phyloP scores from a whole-genome alignment of 2,797 vertebrate species.

The Aeoliscus strigatus region DNA sequence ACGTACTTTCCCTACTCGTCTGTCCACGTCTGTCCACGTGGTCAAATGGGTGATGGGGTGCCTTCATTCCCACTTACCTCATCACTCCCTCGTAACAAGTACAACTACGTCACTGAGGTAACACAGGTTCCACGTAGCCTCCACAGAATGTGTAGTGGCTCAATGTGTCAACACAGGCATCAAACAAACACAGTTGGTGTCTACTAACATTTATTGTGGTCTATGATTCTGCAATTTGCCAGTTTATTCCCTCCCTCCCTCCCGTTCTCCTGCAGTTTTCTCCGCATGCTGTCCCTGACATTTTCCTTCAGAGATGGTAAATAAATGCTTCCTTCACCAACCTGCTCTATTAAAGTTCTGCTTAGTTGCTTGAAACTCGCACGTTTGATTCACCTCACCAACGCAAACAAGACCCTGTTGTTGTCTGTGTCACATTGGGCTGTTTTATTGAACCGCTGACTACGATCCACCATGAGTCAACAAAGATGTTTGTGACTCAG shows the following conservation, averaged over 20 bases:
- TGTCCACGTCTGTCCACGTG: too few species aligned
- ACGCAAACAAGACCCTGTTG: constrained; percentile 20
- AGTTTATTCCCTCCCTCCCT: constrained; percentile 6
- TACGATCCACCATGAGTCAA: constrained; percentile 5
- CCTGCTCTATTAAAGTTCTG: constrained; percentile 6
- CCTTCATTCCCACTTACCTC: too few species aligned
- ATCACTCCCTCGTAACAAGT: too few species aligned
- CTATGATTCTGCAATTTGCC: constrained; percentile 21
- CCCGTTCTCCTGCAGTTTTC: constrained; percentile 1
- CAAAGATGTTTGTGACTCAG: constrained; percentile 4
- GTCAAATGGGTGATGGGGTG: too few species aligned
- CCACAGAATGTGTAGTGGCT: too few species aligned
- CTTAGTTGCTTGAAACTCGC: constrained; percentile 4
- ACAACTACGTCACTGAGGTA: too few species aligned
- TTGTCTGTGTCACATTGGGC: constrained; percentile 1
- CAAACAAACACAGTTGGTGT: too few species aligned
- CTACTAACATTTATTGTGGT: constrained; percentile 4
- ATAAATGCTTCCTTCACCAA: constrained; percentile 11
- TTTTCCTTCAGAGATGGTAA: constrained; percentile 21
- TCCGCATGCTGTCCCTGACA: constrained; percentile 18
- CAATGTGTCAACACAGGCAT: not conserved
- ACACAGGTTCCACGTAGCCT: too few species aligned
- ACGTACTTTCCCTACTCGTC: too few species aligned
- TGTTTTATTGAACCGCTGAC: constrained; percentile 6
- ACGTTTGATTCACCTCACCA: constrained; percentile 8